Base-by-base conservation (phyloP, 2,888 invertebrate genomes). In the Trichopoda pennipes region DNA sequence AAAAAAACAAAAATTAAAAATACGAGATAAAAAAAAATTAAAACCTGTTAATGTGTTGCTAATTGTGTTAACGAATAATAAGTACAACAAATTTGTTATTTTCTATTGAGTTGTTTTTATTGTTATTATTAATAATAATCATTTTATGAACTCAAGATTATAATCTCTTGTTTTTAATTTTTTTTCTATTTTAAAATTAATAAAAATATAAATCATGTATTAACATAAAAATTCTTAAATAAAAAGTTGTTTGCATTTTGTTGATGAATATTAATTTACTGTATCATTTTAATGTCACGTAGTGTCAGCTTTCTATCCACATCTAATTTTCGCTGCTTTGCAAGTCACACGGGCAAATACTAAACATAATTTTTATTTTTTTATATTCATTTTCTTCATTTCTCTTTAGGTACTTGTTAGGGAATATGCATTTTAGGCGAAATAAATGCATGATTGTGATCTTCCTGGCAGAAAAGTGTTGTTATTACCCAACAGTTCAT, bases 221-320 rank as follows among this genome's bases (percentile, higher is more conserved):
- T 28, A 28, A 23, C 3, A 35, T 47, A 63, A 17, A 12, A n/a
- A 44, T 28, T 6, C 28, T 7, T 28, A 28, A 28, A 2, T 14
- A n/a, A 35, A 21, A 49, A 21, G 4, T 51, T 58, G 51, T 47
- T 66, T 47, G 47, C 14, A 28, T 4, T 17, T 19, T 23, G 44
- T 66, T 56, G 21, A 17, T 23, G 66, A 55, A 78, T 68, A 61
- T 63, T 53, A 68, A 78, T 78, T 79, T 56, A 32, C 38, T 53
- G 60, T 80, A 68, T 74, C 79, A 73, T 47, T 79, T 73, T 68
- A 47, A 79, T 73, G 73, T 79, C 79, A 80, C 73, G 55, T 61
- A 74, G 61, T 80, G 79, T 79, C 79, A 73, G 53, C 55, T 60
- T 61, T 28, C 61, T 61, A 55, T 61, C 56, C 28, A 74, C 28